These are phyloP conservation scores for Empis livida DNA, from an alignment of 2,888 invertebrate genomes.

Conservation along the genomic window DNA sequence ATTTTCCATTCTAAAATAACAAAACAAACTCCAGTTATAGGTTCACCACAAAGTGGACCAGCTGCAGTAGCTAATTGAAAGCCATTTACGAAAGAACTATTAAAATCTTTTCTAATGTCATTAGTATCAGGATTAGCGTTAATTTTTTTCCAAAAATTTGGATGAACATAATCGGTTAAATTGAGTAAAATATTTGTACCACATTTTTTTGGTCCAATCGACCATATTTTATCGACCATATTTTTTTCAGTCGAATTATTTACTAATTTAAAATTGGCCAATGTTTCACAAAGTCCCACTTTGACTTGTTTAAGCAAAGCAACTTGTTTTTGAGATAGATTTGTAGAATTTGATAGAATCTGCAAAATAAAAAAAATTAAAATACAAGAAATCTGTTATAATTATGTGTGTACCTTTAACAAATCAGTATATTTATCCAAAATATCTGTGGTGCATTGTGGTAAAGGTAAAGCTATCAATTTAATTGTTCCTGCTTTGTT, in stretches of 20 bases:
- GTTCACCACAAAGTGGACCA: constrained; percentile 95
- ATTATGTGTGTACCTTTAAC: constrained; percentile 44
- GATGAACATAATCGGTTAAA: constrained; percentile 51
- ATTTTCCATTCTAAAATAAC: constrained; percentile 73
- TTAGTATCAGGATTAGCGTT: constrained; percentile 16
- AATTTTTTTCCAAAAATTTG: constrained; percentile 42
- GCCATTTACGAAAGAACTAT: constrained; percentile 72
- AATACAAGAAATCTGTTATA: not conserved
- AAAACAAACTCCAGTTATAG: constrained; percentile 90
- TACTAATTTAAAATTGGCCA: constrained; percentile 42
- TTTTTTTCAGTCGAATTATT: constrained; percentile 38
- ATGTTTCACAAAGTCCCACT: constrained; percentile 45
- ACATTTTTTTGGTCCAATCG: constrained; percentile 79
- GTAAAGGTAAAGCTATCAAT: constrained; percentile 66
- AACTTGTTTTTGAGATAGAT: constrained; percentile 26
- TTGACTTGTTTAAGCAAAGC: constrained; percentile 25
- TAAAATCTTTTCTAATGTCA: constrained; percentile 49
- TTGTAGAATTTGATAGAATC: constrained; percentile 21
- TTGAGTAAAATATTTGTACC: constrained; percentile 86
- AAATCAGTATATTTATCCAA: constrained; percentile 54
- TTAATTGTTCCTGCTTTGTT: constrained; percentile 59
- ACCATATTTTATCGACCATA: constrained; percentile 63
- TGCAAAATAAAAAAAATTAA: constrained; percentile 6
- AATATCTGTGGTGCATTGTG: constrained; percentile 50
- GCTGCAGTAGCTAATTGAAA: constrained; percentile 74